These are phyloP conservation scores for Acanthurus tractus DNA, from an alignment of 2,797 vertebrate genomes.

Conservation along the genomic window DNA sequence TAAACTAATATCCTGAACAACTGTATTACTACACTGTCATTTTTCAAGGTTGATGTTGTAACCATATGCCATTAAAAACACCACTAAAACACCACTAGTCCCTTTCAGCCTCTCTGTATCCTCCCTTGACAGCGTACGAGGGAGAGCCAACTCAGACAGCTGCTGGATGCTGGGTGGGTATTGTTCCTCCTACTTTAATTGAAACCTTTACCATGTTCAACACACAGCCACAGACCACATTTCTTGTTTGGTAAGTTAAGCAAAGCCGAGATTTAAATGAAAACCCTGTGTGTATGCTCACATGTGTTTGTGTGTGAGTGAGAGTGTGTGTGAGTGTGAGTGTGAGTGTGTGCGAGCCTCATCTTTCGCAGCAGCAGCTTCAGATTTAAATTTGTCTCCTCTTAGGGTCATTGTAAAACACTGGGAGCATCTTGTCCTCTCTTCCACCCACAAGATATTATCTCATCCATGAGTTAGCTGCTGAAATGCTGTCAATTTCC, in stretches of 20 bases:
- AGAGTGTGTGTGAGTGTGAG: background rate
- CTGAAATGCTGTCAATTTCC: conserved; percentile 82
- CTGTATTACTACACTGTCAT: conserved; percentile 57
- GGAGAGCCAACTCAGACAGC: conserved; percentile 68
- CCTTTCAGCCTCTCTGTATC: conserved; percentile 39
- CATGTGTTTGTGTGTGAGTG: conserved; percentile 49
- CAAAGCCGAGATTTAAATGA: conserved; percentile 83
- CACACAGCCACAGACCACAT: conserved; percentile 83
- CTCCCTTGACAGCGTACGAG: conserved; percentile 36
- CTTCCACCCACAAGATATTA: conserved; percentile 85
- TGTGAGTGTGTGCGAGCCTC: background rate
- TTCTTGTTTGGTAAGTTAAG: conserved; percentile 84
- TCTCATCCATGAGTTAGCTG: conserved; percentile 85
- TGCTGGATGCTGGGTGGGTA: conserved; percentile 70
- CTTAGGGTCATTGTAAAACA: conserved; percentile 83
- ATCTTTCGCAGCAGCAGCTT: conserved; percentile 67
- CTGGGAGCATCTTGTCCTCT: conserved; percentile 83
- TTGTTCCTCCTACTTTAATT: conserved; percentile 81
- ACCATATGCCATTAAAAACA: conserved; percentile 61
- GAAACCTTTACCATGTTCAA: conserved; percentile 84
- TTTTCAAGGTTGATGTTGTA: conserved; percentile 55
- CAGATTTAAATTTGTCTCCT: conserved; percentile 77
- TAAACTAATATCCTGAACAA: conserved; percentile 67
- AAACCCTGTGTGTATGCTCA: conserved; percentile 75
- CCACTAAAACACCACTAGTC: conserved; percentile 46